Evolutionary conservation across 2,888 invertebrate genomes (phyloP).

Genomic region (Operophtera brumata): DNA sequence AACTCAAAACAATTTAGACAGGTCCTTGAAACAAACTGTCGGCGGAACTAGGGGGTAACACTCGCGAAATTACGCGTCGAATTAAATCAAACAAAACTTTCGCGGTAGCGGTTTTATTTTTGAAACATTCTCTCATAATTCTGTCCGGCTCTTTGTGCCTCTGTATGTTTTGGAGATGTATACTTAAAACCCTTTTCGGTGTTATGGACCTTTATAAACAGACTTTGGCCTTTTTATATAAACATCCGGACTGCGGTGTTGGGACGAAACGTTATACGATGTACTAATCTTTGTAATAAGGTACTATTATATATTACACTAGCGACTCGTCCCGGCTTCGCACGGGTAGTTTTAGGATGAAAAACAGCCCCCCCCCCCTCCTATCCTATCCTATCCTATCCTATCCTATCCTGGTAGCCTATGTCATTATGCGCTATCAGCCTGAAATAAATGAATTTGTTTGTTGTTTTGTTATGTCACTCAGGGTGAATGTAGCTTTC

Average conservation of each 20-base stretch:
- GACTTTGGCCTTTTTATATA: slow-evolving; percentile 11
- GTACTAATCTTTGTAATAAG: too few species aligned
- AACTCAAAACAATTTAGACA: not conserved
- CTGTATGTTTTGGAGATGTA: slow-evolving; percentile 23
- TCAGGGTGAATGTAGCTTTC: too few species aligned
- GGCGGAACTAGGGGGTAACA: not conserved
- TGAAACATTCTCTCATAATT: slow-evolving; percentile 33
- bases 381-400: too few species aligned
- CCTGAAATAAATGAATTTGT: too few species aligned
- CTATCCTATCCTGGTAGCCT: too few species aligned
- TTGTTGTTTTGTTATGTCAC: too few species aligned
- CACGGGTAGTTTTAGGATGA: too few species aligned
- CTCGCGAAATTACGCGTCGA: slow-evolving; percentile 23
- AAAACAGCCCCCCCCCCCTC: too few species aligned
- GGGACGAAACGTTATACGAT: not conserved
- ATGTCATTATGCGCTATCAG: too few species aligned
- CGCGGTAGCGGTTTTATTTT: slow-evolving; percentile 29
- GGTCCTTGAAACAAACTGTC: slow-evolving; percentile 6
- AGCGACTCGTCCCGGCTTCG: too few species aligned
- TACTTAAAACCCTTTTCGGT: slow-evolving; percentile 19
- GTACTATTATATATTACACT: too few species aligned
- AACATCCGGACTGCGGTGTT: slow-evolving; percentile 7
- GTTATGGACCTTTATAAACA: slow-evolving; percentile 19
- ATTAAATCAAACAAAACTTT: slow-evolving; percentile 31
- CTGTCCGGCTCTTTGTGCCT: slow-evolving; percentile 24